These are phyloP conservation scores for Cliona cf. orientalis DNA, from an alignment of 37 sponge, comb jelly and placozoan genomes.

Conservation along the genomic window DNA sequence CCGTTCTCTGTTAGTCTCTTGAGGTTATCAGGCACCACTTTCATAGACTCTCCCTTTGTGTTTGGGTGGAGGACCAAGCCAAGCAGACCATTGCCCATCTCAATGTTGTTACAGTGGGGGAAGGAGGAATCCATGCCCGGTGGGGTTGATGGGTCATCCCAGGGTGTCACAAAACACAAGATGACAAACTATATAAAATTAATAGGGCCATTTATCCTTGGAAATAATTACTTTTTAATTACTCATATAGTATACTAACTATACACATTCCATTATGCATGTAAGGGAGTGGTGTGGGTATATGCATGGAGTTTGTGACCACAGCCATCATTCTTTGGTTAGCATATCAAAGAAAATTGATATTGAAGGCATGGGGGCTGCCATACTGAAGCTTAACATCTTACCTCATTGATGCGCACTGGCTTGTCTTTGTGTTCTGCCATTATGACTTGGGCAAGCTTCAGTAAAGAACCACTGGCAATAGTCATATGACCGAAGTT, in stretches of 20 bases:
- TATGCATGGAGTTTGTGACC: no score
- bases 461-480: background rate
- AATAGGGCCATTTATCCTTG: no score
- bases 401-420: no score
- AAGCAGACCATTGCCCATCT: background rate
- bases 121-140: no score
- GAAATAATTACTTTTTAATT: no score
- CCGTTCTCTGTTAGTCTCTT: background rate
- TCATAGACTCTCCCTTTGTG: background rate
- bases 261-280: no score
- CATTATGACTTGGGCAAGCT: background rate
- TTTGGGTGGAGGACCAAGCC: background rate
- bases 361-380: no score
- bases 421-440: background rate
- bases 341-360: no score
- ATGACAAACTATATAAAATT: background rate
- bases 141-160: background rate
- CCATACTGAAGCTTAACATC: no score
- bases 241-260: no score
- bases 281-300: no score
- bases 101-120: background rate
- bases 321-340: no score
- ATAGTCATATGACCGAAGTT: background rate
- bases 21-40: background rate
- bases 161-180: background rate